Evolutionary conservation across 2,113 vertebrate species (phyloP).

Genomic region (Andinoacara biseriatus): DNA sequence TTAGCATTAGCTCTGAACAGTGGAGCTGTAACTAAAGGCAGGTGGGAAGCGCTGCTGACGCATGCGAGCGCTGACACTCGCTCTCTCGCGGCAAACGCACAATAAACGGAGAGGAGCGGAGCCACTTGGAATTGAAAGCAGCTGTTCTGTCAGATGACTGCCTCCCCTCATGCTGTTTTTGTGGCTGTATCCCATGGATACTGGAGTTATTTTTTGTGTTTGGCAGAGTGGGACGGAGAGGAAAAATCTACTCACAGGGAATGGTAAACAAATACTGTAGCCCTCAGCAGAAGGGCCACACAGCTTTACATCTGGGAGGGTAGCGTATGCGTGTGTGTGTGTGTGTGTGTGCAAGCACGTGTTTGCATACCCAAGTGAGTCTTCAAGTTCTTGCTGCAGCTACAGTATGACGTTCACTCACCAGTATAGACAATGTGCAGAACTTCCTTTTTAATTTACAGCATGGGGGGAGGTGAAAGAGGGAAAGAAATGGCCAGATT

Average conservation of each 20-base stretch:
- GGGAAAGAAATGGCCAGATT: conserved; percentile 44
- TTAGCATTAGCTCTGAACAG: conserved; percentile 56
- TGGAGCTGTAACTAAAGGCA: conserved; percentile 67
- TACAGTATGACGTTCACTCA: conserved; percentile 19
- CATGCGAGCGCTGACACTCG: conserved; percentile 46
- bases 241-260: conserved; percentile 80
- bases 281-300: conserved; percentile 69
- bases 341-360: conserved; percentile 20
- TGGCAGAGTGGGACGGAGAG: conserved; percentile 71
- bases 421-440: conserved; percentile 17
- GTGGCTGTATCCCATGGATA: conserved; percentile 78
- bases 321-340: conserved; percentile 21
- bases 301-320: conserved; percentile 56
- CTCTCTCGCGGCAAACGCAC: conserved; percentile 16
- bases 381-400: conserved; percentile 34
- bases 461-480: conserved; percentile 2
- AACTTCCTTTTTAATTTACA: conserved; percentile 42
- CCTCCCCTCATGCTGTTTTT: conserved; percentile 73
- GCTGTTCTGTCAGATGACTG: conserved; percentile 78
- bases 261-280: conserved; percentile 75
- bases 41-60: conserved; percentile 73
- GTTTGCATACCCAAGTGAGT: conserved; percentile 8
- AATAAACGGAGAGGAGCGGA: conserved; percentile 42
- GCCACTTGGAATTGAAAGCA: conserved; percentile 80
- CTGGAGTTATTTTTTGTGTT: conserved; percentile 76